Evolutionary conservation across 2,888 invertebrate species (phyloP).

Genomic region (Drosophila picticornis): DNA sequence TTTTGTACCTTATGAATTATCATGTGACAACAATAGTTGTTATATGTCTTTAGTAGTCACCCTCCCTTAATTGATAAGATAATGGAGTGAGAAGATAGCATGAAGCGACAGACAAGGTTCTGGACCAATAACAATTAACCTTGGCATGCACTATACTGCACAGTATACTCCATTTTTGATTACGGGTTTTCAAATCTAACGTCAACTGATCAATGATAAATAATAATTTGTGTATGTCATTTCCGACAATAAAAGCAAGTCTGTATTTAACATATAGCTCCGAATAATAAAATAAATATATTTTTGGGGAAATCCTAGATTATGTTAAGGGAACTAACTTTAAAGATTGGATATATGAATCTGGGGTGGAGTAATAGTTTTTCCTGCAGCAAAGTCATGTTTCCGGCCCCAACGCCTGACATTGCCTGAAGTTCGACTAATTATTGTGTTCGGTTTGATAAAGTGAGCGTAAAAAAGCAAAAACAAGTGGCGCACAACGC

Average conservation of each 20-base stretch:
- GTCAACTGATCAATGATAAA: neutral
- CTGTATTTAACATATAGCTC: neutral
- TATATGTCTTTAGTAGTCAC: neutral
- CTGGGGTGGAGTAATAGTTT: neutral
- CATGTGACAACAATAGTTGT: conserved; percentile 13
- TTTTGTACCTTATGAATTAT: neutral
- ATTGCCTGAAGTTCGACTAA: neutral
- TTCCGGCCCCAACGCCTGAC: neutral
- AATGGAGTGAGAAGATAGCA: conserved; percentile 8
- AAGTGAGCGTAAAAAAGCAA: neutral
- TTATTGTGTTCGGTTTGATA: neutral
- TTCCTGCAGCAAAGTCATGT: neutral
- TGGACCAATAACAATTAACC: conserved; percentile 31
- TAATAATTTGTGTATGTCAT: neutral
- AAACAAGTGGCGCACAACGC: conserved; percentile 37
- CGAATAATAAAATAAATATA: neutral
- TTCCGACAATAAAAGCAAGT: neutral
- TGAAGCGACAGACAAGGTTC: neutral
- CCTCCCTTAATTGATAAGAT: conserved; percentile 33
- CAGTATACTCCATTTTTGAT: neutral
- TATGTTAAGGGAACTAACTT: neutral
- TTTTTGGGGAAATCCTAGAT: neutral
- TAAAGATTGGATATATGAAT: neutral
- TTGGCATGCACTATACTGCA: neutral
- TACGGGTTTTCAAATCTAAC: neutral